Conservation (phyloP, 2,113 vertebrate species). For the Sorex fumeus region DNA sequence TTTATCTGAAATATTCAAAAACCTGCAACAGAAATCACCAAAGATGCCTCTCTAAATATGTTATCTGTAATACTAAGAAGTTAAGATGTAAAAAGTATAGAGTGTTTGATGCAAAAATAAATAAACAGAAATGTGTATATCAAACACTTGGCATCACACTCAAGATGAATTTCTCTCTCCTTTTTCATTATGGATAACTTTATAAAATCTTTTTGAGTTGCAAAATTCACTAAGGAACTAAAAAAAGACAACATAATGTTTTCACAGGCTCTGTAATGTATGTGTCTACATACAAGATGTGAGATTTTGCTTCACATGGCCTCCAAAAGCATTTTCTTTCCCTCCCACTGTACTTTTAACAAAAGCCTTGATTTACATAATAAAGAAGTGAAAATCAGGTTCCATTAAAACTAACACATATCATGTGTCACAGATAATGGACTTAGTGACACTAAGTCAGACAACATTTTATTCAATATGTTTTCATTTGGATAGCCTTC, state of each 20-base stretch:
- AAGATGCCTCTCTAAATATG: not conserved
- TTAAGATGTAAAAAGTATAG: slow-evolving; percentile 29
- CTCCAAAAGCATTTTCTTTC: not conserved
- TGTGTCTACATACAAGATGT: not conserved
- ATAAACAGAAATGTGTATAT: not conserved
- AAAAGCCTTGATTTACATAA: slow-evolving; percentile 16
- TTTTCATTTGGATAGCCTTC: slow-evolving; percentile 41
- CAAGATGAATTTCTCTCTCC: not conserved
- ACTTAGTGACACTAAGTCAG: not conserved
- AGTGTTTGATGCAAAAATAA: not conserved
- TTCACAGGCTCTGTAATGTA: not conserved
- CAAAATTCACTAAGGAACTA: not conserved
- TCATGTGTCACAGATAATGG: not conserved
- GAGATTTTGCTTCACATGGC: not conserved
- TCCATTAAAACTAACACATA: slow-evolving; percentile 12
- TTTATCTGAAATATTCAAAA: slow-evolving; percentile 7
- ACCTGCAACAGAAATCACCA: not conserved
- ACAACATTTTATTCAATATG: not conserved
- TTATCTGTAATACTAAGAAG: not conserved
- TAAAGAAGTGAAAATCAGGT: not conserved
- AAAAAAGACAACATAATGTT: not conserved
- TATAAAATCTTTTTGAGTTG: not conserved
- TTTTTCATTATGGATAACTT: not conserved
- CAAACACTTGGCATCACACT: not conserved
- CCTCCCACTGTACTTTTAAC: not conserved